Evolutionary conservation across 2,113 vertebrate genomes (phyloP), one percentile per base, ranked within the genome.

Genomic region (Sapayoa aenigma): DNA sequence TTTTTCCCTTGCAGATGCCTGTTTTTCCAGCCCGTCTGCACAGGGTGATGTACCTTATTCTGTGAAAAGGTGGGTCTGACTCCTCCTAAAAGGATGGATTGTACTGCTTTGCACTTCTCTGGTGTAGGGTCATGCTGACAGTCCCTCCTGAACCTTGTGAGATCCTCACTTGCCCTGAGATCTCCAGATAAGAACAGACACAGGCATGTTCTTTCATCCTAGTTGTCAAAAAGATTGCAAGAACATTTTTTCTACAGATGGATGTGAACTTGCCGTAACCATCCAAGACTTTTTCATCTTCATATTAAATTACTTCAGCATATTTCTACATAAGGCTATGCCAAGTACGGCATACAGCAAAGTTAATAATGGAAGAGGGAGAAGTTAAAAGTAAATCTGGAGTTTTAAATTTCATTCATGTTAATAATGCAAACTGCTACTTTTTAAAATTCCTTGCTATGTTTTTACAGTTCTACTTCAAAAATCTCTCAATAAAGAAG

Each of bases 301-400:
- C 82, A 25, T 79, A 80, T 79, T 87, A 87, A 84, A 94, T 89
- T 77, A 87, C 41, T 79, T 76, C 49, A 50, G 66, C 33, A 7
- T 79, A 82, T 95, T 95, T 91, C 59, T 84, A 13, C 58, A 53
- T 5, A 15, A 27, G 37, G 50, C 46, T 72, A 73, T 2, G 8
- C 55, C 1, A 9, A 85, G 71, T 73, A 21, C 49, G 63, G 87
- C 71, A 66, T 39, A 47, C 52, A 87, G 71, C 19, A 50, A 66
- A 79, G 75, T 90, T 94, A 97, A 95, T 94, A 92, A 95, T 90
- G 60, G 72, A 95, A 90, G 92, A 93, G 74, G 28, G 39, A 35
- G 67, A 84, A 90, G 62, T 88, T 95, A 71, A 76, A 94, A 95
- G 74, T 85, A 89, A 95, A 83, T 84, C 78, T 39, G 25, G 42